Conservation (phyloP, 64 coral and sea anemone species). For the Astreopora myriophthalma region DNA sequence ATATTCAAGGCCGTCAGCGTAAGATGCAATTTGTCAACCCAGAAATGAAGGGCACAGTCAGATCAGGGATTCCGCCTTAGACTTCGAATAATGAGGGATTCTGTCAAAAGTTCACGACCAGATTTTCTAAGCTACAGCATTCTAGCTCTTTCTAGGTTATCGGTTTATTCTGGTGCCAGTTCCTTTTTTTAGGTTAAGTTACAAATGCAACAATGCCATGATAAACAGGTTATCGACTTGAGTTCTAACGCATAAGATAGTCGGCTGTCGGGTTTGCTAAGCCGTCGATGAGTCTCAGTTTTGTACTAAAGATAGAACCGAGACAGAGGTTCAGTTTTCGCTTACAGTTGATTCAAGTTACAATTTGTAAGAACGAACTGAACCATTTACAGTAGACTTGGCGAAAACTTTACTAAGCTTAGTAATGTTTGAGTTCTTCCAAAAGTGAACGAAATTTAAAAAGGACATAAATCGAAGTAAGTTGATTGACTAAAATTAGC, state of each 20-base stretch:
- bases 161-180: not conserved
- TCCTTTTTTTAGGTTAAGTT: not conserved
- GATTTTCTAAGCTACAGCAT: not conserved
- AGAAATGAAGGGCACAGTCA: not conserved
- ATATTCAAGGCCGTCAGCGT: too few species aligned
- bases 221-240: slow-evolving; percentile 7
- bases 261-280: not conserved
- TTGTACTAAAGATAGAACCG: not conserved
- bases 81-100: not conserved
- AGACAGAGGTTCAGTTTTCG: too few species aligned
- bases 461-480: not conserved
- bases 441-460: not conserved
- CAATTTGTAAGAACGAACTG: not conserved
- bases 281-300: not conserved
- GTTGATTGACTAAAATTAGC: not conserved
- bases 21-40: too few species aligned
- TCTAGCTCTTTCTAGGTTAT: slow-evolving; percentile 7
- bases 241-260: slow-evolving; percentile 14
- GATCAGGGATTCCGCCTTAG: not conserved
- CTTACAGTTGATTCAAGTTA: too few species aligned
- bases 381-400: not conserved
- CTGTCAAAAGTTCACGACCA: not conserved
- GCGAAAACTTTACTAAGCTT: not conserved
- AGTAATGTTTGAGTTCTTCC: not conserved
- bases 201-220: not conserved